Conservation (phyloP, 2,113 vertebrate genomes). For the Myocastor coypus region DNA sequence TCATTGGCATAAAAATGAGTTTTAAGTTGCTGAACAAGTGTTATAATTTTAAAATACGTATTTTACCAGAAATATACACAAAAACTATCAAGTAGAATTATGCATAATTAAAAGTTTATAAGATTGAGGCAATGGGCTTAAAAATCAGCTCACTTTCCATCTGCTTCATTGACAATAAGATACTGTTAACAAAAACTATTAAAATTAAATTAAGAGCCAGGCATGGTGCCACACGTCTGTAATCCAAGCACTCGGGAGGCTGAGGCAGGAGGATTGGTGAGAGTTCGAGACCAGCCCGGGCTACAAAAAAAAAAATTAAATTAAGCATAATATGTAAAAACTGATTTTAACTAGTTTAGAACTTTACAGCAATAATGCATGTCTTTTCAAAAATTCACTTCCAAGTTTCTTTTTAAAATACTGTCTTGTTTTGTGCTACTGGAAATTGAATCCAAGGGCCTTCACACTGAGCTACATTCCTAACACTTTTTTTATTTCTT, state of each 20-base stretch:
- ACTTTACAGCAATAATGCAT: not conserved
- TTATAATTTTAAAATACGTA: not conserved
- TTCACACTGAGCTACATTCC: not conserved
- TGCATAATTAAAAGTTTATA: not conserved
- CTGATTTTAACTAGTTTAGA: slow-evolving; percentile 24
- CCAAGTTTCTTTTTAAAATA: slow-evolving; percentile 6
- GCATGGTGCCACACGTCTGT: too few species aligned
- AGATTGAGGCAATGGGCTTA: not conserved
- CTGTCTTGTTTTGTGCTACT: not conserved
- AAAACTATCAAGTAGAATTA: not conserved
- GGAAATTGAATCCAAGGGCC: not conserved
- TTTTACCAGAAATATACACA: not conserved
- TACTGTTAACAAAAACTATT: not conserved
- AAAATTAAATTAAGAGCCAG: slow-evolving; percentile 57
- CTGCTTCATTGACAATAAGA: not conserved
- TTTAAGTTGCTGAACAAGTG: slow-evolving; percentile 41
- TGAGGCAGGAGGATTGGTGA: too few species aligned
- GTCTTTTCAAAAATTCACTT: not conserved
- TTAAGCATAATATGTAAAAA: not conserved
- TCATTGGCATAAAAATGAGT: not conserved
- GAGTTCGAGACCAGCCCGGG: too few species aligned
- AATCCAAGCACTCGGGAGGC: too few species aligned
- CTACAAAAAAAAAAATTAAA: too few species aligned
- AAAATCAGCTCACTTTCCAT: not conserved
- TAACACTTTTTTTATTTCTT: not conserved